Base-by-base conservation (phyloP, 2,113 vertebrate genomes). In the Channa argus region DNA sequence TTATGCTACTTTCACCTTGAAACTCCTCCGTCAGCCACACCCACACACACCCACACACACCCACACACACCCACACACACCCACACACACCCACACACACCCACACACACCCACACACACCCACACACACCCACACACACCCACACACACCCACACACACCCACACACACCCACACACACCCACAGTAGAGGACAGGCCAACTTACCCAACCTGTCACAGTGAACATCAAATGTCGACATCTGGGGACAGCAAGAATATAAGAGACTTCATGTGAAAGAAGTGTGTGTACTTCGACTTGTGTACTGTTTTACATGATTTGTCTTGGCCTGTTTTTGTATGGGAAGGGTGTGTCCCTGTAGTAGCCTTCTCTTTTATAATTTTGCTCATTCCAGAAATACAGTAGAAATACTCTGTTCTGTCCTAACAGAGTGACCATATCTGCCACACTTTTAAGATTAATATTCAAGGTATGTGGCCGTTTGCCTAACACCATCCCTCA, bases 371-470 rank as follows among this genome's bases (percentile, higher is more conserved):
- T 79, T 71, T 55, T 74, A 69, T 71, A 45, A 56, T 76, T 59
- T 77, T 13, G 24, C 6, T 61, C 5, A 46, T n/a, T 46, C 39
- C 4, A 43, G 24, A 79, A 69, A 69, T 56, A 45, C 5, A 49
- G 56, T 59, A 24, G 24, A 24, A 24, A 24, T 24, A 24, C 24
- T 63, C 15, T 56, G 13, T 67, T 47, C 13, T 2, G 8, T 79
- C 55, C 56, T 7, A n/a, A 74, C 70, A n/a, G 50, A 76, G 47
- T 69, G 79, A 65, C 68, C 68, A 82, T 54, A 63, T 79, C 66
- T 79, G 75, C 6, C 61, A 77, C 44, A 63, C 33, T 63, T 68
- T 65, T 75, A 34, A 77, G 59, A 86, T 86, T 84, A 83, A 83
- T 74, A 85, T 84, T 85, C 79, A 46, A 51, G 64, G 49, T 34